Percentiles rank a stretch among this genome's conserved stretches.
Evolutionary conservation across 2,797 vertebrate species (phyloP).

Genomic region (Vespertilio murinus): DNA sequence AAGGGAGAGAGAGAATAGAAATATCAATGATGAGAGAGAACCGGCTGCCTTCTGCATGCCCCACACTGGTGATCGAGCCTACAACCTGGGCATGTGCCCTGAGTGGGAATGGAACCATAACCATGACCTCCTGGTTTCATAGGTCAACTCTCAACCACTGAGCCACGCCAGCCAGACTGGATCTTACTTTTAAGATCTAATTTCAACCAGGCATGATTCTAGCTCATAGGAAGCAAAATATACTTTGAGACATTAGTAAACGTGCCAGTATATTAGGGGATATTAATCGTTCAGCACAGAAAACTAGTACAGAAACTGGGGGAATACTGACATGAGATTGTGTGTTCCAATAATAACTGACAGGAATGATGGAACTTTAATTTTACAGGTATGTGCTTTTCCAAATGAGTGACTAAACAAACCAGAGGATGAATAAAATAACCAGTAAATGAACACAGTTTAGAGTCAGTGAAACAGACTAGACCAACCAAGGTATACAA

Average conservation of each 20-base stretch:
- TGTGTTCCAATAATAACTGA: neutral
- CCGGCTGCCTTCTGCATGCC: no score
- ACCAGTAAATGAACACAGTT: conserved; percentile 31
- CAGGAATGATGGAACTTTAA: neutral
- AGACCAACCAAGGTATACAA: neutral
- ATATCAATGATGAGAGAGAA: no score
- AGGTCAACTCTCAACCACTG: no score
- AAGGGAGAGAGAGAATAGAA: no score
- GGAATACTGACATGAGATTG: neutral
- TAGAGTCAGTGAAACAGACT: neutral
- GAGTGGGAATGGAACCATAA: no score
- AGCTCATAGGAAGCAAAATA: neutral
- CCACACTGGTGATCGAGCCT: no score
- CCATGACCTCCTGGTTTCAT: no score
- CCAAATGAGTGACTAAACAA: neutral
- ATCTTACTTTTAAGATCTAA: neutral
- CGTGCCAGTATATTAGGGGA: neutral
- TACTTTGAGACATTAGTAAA: neutral
- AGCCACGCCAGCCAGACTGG: neutral
- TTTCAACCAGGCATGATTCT: neutral
- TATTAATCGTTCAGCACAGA: neutral
- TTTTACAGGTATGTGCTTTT: neutral
- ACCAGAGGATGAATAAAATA: neutral
- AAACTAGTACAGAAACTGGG: neutral
- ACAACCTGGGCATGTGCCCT: no score